Percentiles rank a stretch among this genome's conserved stretches.
These are phyloP conservation scores for Thalpophila matura DNA, from an alignment of 2,888 invertebrate genomes.

Conservation along the genomic window DNA sequence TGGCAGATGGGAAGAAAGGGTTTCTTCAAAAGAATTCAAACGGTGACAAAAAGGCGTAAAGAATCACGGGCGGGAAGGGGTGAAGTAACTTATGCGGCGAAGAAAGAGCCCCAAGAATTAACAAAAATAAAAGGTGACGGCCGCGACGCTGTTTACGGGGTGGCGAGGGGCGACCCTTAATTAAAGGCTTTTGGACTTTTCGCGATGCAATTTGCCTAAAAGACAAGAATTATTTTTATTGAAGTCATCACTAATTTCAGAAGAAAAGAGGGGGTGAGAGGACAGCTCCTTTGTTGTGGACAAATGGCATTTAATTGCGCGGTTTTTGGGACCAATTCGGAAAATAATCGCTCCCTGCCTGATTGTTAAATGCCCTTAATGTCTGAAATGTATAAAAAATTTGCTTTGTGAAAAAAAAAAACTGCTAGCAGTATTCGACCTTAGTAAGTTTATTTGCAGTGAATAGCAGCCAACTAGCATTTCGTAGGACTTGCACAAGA, in stretches of 20 bases:
- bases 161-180: conserved; percentile 86
- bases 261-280: conserved; percentile 76
- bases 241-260: conserved; percentile 91
- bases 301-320: conserved; percentile 88
- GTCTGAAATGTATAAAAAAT: conserved; percentile 23
- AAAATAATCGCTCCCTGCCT: conserved; percentile 75
- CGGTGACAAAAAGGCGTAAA: conserved; percentile 91
- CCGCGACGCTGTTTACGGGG: conserved; percentile 87
- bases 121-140: conserved; percentile 91
- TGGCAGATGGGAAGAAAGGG: conserved; percentile 89
- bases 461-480: too few relatives aligned
- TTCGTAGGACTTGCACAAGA: too few relatives aligned
- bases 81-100: conserved; percentile 90
- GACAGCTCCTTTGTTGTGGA: conserved; percentile 85
- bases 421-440: too few relatives aligned
- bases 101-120: conserved; percentile 88
- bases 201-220: conserved; percentile 91
- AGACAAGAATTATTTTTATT: conserved; percentile 91
- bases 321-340: conserved; percentile 79
- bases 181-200: conserved; percentile 91
- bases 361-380: conserved; percentile 63
- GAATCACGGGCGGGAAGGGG: conserved; percentile 86
- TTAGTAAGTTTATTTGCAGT: too few relatives aligned
- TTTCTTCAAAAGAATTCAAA: conserved; percentile 90
- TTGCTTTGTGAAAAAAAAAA: conserved; percentile 14